These are phyloP conservation scores for Dipodomys ordii DNA, from an alignment of 2,113 vertebrate genomes.

Conservation along the genomic window DNA sequence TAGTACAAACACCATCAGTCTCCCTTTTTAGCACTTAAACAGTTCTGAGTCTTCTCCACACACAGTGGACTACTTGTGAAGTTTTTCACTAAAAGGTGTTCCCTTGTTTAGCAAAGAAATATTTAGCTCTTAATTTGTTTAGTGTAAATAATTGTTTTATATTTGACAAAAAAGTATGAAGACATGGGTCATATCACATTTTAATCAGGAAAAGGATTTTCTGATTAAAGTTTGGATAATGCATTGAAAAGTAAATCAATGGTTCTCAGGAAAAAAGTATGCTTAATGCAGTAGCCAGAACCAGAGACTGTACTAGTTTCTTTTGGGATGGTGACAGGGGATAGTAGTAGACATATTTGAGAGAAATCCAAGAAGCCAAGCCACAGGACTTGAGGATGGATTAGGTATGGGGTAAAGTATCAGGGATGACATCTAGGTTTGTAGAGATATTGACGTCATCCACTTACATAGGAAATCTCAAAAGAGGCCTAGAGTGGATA, in stretches of 20 bases:
- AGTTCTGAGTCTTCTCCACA: not conserved
- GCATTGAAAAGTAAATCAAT: not conserved
- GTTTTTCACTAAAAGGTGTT: slow-evolving; percentile 39
- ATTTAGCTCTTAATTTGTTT: slow-evolving; percentile 14
- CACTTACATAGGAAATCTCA: not conserved
- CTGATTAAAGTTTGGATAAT: not conserved
- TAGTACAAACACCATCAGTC: not conserved
- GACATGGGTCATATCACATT: not conserved
- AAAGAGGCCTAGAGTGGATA: not conserved
- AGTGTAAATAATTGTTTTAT: not conserved
- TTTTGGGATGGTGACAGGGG: not conserved
- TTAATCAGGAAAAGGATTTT: not conserved
- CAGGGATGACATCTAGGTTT: not conserved
- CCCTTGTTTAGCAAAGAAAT: slow-evolving; percentile 9
- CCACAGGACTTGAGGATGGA: not conserved
- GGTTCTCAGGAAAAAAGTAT: not conserved
- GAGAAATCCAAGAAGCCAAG: not conserved
- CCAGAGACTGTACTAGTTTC: not conserved
- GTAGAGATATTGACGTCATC: not conserved
- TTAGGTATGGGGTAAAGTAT: not conserved
- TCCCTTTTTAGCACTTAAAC: not conserved
- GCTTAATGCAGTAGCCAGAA: not conserved
- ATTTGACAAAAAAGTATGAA: not conserved
- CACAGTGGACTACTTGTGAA: not conserved
- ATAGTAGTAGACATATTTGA: not conserved